phyloP scores from a whole-genome alignment of 2,113 vertebrate genomes.

The Sciurus niger region DNA sequence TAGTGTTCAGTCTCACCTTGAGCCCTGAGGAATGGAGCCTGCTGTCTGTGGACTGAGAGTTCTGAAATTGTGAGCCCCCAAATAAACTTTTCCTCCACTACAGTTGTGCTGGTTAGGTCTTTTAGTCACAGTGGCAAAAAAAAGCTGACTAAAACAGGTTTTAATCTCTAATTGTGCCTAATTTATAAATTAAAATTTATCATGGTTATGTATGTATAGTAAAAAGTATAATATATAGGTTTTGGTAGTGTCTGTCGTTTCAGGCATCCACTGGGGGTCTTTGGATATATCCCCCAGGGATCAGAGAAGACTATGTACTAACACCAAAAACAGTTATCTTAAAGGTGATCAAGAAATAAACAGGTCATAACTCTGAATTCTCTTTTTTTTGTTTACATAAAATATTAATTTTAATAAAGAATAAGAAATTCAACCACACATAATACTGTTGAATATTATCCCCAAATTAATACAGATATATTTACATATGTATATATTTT shows the following conservation, averaged over 20 bases:
- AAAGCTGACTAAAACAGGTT: too few species aligned
- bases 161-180: background rate
- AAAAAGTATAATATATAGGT: background rate
- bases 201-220: background rate
- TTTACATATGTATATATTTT: background rate
- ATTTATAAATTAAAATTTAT: background rate
- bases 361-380: background rate
- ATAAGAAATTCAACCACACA: background rate
- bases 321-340: background rate
- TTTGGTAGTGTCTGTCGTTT: background rate
- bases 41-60: too few species aligned
- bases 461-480: background rate
- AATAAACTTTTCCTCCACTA: too few species aligned
- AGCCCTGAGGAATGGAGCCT: too few species aligned
- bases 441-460: slow-evolving; percentile 26
- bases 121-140: too few species aligned
- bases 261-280: background rate
- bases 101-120: too few species aligned
- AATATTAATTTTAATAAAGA: slow-evolving; percentile 40
- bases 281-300: background rate
- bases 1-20: too few species aligned
- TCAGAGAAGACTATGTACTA: background rate
- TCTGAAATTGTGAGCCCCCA: too few species aligned
- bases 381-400: slow-evolving; percentile 36
- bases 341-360: slow-evolving; percentile 16